A percentile compares a stretch with the other conserved stretches of the same genome.
phyloP scores from a whole-genome alignment of 30 jellyfish, hydroid and myxozoan genomes.

The Calvadosia cruxmelitensis region DNA sequence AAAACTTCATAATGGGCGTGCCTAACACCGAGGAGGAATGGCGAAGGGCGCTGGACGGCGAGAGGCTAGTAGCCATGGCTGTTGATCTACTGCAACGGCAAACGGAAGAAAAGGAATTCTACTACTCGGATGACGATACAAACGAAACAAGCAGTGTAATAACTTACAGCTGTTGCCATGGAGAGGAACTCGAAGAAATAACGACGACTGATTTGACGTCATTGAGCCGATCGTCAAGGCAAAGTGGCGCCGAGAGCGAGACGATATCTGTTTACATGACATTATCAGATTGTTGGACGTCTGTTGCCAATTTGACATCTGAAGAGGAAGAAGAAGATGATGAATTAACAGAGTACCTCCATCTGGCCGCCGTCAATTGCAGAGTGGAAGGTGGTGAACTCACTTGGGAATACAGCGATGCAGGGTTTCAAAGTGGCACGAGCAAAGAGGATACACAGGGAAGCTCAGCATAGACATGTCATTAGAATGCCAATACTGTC shows the following conservation, averaged over 20 bases:
- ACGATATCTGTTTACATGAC: neutral
- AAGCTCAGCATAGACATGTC: too few relatives aligned
- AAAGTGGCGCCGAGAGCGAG: neutral
- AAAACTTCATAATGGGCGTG: constrained; percentile 27
- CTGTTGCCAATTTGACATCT: neutral
- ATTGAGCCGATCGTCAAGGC: neutral
- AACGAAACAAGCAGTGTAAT: neutral
- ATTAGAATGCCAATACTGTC: too few relatives aligned
- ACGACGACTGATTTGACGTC: neutral
- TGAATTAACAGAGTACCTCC: neutral
- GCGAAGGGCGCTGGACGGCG: constrained; percentile 35
- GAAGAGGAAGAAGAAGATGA: neutral
- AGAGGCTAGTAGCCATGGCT: constrained; percentile 32
- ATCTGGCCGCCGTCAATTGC: neutral
- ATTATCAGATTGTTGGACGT: neutral
- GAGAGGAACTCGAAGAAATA: too few relatives aligned
- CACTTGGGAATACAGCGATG: neutral
- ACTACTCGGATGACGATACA: constrained; percentile 43
- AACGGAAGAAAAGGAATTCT: constrained; percentile 31
- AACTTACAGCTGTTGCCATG: neutral
- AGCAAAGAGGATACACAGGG: neutral
- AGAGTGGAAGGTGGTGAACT: neutral
- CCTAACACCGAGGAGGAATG: constrained; percentile 72
- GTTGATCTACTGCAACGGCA: constrained; percentile 9
- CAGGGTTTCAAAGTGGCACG: neutral